Conservation (phyloP, 2,888 invertebrate species). For the Tetranychus piercei region DNA sequence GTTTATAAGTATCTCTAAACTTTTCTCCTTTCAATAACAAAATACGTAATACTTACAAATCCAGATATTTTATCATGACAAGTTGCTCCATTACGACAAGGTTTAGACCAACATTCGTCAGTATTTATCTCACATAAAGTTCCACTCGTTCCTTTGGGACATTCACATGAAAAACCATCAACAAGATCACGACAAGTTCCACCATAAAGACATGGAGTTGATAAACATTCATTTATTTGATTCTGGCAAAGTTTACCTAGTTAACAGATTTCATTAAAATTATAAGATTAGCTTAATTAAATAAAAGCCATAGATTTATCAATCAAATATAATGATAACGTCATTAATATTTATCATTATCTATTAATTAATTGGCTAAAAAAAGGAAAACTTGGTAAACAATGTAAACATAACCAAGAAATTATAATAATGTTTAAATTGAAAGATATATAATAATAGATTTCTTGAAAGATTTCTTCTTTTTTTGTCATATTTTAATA, state of each 20-base stretch:
- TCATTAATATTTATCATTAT: too few relatives aligned
- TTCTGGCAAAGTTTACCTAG: background rate
- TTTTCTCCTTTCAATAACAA: background rate
- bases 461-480: background rate
- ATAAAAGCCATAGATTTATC: too few relatives aligned
- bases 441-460: background rate
- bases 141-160: conserved; percentile 54
- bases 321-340: too few relatives aligned
- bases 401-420: background rate
- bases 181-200: conserved; percentile 75
- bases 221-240: conserved; percentile 29
- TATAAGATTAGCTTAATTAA: too few relatives aligned
- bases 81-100: conserved; percentile 73
- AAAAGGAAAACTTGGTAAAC: background rate
- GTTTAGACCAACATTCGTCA: conserved; percentile 83
- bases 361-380: background rate
- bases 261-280: background rate
- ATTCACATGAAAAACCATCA: conserved; percentile 35
- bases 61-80: conserved; percentile 83
- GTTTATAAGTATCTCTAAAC: conserved; percentile 42
- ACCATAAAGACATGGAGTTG: conserved; percentile 76
- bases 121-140: conserved; percentile 78
- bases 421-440: background rate
- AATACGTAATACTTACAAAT: conserved; percentile 40
- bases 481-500: background rate